Conservation (phyloP, 2,797 vertebrate species). For the Rhabdophis nuchalis region DNA sequence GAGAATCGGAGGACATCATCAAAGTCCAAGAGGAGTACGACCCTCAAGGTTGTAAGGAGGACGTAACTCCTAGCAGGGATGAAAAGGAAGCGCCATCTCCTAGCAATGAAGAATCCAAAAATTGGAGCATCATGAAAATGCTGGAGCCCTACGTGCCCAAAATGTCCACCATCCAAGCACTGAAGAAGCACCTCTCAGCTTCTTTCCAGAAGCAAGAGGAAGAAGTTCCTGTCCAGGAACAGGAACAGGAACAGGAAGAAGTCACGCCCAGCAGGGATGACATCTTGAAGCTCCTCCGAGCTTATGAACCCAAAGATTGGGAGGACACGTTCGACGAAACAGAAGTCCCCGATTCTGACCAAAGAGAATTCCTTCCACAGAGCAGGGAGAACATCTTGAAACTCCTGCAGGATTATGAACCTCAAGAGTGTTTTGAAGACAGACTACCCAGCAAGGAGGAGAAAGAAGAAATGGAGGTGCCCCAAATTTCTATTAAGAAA, state of each 20-base stretch:
- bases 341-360: background rate
- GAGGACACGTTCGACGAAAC: background rate
- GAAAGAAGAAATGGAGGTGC: background rate
- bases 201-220: background rate
- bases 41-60: background rate
- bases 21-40: background rate
- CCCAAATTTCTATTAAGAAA: background rate
- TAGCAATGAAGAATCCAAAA: background rate
- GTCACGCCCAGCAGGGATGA: background rate
- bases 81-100: background rate
- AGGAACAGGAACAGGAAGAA: background rate
- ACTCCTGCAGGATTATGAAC: background rate
- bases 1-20: background rate
- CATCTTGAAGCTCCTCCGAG: background rate
- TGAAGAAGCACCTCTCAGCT: background rate
- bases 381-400: background rate
- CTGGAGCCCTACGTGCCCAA: background rate
- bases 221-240: too few species aligned
- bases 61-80: background rate
- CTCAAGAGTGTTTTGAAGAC: background rate
- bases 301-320: background rate
- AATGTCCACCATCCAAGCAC: background rate
- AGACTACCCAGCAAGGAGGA: background rate
- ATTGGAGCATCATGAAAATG: background rate
- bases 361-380: background rate